These are phyloP conservation scores for Phoebastria nigripes DNA, from an alignment of 2,797 vertebrate species.

Conservation along the genomic window DNA sequence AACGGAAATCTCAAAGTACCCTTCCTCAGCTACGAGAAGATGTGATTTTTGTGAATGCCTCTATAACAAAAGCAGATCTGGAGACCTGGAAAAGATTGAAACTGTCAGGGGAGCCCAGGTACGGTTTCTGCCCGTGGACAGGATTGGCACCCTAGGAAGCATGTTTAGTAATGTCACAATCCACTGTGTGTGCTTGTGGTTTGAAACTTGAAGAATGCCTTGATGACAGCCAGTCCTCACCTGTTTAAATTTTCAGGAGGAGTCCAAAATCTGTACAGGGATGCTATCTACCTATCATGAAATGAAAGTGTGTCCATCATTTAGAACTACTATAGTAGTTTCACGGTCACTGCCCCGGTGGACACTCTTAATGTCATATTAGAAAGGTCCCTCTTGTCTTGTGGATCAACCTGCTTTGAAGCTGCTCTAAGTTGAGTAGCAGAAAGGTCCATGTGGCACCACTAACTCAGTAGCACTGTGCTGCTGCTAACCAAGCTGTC, in stretches of 20 bases:
- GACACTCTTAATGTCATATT: background rate
- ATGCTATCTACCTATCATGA: background rate
- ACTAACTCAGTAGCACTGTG: background rate
- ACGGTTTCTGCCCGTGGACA: constrained; percentile 11
- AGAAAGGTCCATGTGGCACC: background rate
- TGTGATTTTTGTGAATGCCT: constrained; percentile 72
- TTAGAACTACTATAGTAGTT: background rate
- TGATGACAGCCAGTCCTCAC: background rate
- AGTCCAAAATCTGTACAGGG: background rate
- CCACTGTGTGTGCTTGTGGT: background rate
- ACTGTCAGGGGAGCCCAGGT: constrained; percentile 88
- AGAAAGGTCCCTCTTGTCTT: background rate
- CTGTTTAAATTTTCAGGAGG: background rate
- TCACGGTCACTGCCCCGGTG: background rate
- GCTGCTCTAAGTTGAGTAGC: background rate
- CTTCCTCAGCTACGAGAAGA: constrained; percentile 72
- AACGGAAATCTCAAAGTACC: constrained; percentile 73
- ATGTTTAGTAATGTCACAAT: background rate
- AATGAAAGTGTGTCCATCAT: background rate
- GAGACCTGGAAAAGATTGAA: constrained; percentile 92
- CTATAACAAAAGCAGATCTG: constrained; percentile 88
- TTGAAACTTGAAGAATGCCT: constrained; percentile 4
- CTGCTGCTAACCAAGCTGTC: background rate
- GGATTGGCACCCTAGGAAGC: background rate
- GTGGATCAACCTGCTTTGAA: background rate